Conservation (phyloP, 2,888 invertebrate species). For the Julus scanicus region DNA sequence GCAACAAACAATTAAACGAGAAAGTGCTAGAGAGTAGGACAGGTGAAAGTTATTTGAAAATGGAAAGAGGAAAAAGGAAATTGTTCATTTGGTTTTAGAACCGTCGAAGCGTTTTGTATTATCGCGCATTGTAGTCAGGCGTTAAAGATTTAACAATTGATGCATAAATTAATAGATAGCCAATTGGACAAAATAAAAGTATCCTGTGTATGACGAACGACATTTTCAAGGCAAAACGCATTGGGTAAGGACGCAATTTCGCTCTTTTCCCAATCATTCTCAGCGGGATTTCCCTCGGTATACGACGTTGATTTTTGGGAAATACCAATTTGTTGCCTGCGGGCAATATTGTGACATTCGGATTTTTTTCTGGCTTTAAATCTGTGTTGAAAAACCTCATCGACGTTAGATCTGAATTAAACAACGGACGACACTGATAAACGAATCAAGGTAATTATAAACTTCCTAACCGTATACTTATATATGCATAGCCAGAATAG, state of each 20-base stretch:
- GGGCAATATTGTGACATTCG: background rate
- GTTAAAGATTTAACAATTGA: background rate
- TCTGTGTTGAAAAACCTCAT: background rate
- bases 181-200: background rate
- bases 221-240: background rate
- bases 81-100: background rate
- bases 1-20: background rate
- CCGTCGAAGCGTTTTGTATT: background rate
- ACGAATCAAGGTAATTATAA: background rate
- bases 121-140: background rate
- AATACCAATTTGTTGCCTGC: background rate
- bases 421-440: background rate
- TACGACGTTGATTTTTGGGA: background rate
- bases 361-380: background rate
- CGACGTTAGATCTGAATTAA: background rate
- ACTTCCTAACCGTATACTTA: background rate
- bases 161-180: background rate
- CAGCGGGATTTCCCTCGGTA: background rate
- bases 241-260: background rate
- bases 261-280: background rate
- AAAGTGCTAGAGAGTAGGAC: slow-evolving; percentile 1
- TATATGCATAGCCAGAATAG: background rate
- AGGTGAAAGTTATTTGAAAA: background rate
- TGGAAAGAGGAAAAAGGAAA: background rate
- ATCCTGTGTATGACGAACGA: background rate